Percentiles rank a stretch among this genome's conserved stretches.
These are phyloP conservation scores for Halcyon badia DNA, from an alignment of 2,797 vertebrate species.

Conservation along the genomic window DNA sequence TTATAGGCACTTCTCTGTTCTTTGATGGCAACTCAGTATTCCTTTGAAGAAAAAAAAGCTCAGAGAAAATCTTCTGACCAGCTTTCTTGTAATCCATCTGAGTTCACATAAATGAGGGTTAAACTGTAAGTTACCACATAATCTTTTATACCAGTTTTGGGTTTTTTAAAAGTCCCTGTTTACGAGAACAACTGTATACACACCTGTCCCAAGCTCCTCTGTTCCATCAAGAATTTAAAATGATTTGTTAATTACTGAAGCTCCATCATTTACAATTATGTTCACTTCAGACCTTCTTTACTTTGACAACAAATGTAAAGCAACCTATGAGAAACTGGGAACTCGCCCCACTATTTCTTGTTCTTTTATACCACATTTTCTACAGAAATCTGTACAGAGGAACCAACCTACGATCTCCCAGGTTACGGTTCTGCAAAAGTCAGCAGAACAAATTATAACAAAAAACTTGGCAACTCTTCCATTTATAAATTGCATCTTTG, in stretches of 20 bases:
- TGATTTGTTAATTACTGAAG: background rate
- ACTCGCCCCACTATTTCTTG: background rate
- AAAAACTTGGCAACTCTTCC: background rate
- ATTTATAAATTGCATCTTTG: slow-evolving; percentile 23
- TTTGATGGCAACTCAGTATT: background rate
- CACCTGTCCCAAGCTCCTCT: background rate
- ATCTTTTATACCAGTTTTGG: background rate
- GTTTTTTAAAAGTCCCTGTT: background rate
- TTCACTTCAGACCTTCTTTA: background rate
- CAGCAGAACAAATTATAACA: slow-evolving; percentile 32
- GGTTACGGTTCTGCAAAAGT: background rate
- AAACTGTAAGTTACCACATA: background rate
- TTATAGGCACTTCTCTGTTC: background rate
- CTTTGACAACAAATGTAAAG: rapidly evolving
- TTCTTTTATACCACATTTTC: background rate
- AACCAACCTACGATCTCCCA: background rate
- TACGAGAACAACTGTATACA: background rate
- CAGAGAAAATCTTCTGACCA: background rate
- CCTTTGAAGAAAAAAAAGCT: background rate
- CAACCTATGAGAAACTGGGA: background rate
- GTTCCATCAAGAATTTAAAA: background rate
- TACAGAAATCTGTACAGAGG: background rate
- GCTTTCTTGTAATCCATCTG: background rate
- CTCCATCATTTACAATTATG: background rate
- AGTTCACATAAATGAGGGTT: background rate